Percentiles rank a stretch among this genome's conserved stretches.
phyloP scores from a whole-genome alignment of 2,797 vertebrate genomes.

The Furcifer pardalis region DNA sequence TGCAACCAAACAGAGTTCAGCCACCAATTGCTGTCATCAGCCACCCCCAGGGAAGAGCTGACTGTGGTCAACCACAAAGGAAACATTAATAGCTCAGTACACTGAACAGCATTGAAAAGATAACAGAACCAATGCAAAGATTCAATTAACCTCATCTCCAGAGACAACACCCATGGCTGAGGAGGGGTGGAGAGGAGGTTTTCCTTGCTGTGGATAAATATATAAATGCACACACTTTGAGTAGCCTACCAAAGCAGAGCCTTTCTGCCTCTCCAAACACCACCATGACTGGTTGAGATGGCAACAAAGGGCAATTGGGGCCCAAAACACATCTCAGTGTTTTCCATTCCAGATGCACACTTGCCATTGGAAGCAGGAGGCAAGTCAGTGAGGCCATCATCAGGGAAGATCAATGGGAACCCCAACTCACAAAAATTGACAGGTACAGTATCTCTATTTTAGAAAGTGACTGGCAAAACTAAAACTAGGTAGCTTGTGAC shows the following conservation, averaged over 20 bases:
- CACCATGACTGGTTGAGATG: neutral
- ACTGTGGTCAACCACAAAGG: constrained; percentile 68
- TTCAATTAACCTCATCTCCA: accelerated
- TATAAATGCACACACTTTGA: neutral
- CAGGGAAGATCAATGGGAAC: too few species aligned
- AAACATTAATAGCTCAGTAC: constrained; percentile 35
- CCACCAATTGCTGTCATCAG: neutral
- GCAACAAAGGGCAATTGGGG: neutral
- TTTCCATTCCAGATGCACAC: neutral
- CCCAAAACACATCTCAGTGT: neutral
- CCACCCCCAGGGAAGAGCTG: constrained; percentile 16
- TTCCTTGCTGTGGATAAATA: neutral
- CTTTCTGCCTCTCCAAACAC: neutral
- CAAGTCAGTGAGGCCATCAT: too few species aligned
- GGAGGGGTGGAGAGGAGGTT: neutral
- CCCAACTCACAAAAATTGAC: too few species aligned
- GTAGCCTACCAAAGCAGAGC: neutral
- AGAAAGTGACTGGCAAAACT: neutral
- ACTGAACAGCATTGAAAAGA: neutral
- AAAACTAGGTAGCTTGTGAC: neutral
- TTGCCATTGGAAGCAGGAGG: too few species aligned
- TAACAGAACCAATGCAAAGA: accelerated
- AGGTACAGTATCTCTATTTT: neutral
- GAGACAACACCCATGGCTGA: neutral
- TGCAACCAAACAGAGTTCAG: neutral